Percentiles rank a stretch among this genome's conserved stretches.
phyloP scores from a whole-genome alignment of 2,113 vertebrate species.

The Chaenogobius annularis region DNA sequence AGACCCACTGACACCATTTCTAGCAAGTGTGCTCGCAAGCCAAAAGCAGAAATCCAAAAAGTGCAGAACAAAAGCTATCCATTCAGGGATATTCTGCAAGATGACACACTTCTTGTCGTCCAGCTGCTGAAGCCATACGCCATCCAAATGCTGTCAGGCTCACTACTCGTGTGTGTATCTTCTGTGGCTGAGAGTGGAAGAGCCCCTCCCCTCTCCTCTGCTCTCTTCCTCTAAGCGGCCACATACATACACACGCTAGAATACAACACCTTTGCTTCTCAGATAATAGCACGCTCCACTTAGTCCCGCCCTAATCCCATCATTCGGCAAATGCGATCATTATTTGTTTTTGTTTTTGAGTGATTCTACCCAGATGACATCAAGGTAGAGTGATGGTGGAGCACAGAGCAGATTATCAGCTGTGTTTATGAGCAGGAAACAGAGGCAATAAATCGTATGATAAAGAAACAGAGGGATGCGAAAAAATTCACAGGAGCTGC shows the following conservation, averaged over 20 bases:
- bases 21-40: slow-evolving; percentile 21
- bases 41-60: not conserved
- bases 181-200: slow-evolving; percentile 30
- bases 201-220: slow-evolving; percentile 72
- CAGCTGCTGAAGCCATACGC: slow-evolving; percentile 54
- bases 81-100: slow-evolving; percentile 14
- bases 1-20: slow-evolving; percentile 58
- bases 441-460: slow-evolving; percentile 14
- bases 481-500: slow-evolving; percentile 44
- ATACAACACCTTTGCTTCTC: slow-evolving; percentile 10
- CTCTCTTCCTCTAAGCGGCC: slow-evolving; percentile 36
- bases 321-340: slow-evolving; percentile 7
- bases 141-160: slow-evolving; percentile 54
- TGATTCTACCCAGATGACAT: slow-evolving; percentile 25
- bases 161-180: slow-evolving; percentile 37
- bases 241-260: slow-evolving; percentile 22
- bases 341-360: slow-evolving; percentile 14
- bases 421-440: slow-evolving; percentile 21
- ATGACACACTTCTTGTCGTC: slow-evolving; percentile 38
- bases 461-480: slow-evolving; percentile 23
- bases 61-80: slow-evolving; percentile 20
- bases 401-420: slow-evolving; percentile 8
- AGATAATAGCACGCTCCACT: not conserved
- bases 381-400: slow-evolving; percentile 25
- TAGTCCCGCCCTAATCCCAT: not conserved